These are phyloP conservation scores for Megalopta genalis DNA, from an alignment of 1,140 invertebrate species.

Conservation along the genomic window DNA sequence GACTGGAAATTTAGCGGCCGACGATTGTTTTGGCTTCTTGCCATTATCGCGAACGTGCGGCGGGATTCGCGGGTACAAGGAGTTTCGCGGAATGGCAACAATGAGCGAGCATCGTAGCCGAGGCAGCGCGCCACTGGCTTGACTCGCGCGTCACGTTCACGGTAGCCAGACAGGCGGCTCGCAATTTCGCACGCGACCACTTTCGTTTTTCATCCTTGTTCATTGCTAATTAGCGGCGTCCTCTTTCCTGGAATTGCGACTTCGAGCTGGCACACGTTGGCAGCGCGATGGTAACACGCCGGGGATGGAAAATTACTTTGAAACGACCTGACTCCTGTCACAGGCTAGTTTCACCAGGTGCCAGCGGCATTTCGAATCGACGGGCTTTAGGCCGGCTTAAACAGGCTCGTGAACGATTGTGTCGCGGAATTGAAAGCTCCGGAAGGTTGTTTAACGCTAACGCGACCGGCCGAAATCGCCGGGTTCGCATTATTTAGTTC, in stretches of 20 bases:
- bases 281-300: neutral
- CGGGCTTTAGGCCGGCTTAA: neutral
- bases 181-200: constrained; percentile 2
- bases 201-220: neutral
- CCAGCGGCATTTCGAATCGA: neutral
- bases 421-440: no score
- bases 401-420: neutral
- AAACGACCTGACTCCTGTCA: neutral
- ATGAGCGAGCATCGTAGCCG: constrained; percentile 9
- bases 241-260: neutral
- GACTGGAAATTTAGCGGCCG: constrained; percentile 76
- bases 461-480: no score
- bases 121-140: no score
- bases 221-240: neutral
- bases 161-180: neutral
- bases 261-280: neutral
- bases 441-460: no score
- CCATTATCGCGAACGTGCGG: constrained; percentile 70
- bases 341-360: neutral
- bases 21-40: constrained; percentile 76
- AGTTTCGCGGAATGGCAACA: neutral
- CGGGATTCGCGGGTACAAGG: constrained; percentile 34
- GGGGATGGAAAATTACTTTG: neutral
- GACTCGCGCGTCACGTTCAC: neutral
- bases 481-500: no score